Base-by-base conservation (phyloP, 2,797 vertebrate genomes). In the Lateolabrax maculatus region DNA sequence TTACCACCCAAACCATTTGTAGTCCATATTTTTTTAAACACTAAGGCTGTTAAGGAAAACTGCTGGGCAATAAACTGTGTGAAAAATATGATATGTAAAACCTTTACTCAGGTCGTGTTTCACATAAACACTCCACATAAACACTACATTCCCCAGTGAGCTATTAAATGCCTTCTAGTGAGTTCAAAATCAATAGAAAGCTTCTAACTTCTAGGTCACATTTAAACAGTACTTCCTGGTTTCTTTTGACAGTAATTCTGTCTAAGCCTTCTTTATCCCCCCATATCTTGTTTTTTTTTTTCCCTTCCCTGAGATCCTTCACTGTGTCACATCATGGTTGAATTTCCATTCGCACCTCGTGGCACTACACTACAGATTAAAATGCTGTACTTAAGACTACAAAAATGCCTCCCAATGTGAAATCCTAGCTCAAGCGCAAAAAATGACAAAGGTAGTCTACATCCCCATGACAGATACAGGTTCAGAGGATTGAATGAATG, bases 201-300 rank as follows among this genome's bases (percentile, higher is more conserved):
- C 64, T 53, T 85, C 71, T 46, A 83, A 86, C 76, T 81, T 84
- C 75, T 82, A 76, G 66, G 72, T 78, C 70, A 77, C 64, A 87
- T 88, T 88, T 79, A 84, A 72, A 81, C 64, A 43, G 61, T 10
- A 62, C 57, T 84, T 85, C 71, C 71, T 70, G 37, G 57, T 75
- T 80, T 84, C 61, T 78, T 84, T 34, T 81, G 81, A 88, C 64
- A 88, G 78, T 79, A 84, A 85, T 77, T 84, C 84, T 23, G 46
- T 74, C 81, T 84, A 80, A 86, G 70, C 88, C 70, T 37, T 67
- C 53, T 87, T 83, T 80, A 83, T 81, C 64, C 71, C 62, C 21
- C 12, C 61, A 10, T 72, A 84, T 84, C 84, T 79, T 77, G 25
- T 49, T 70, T 60, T 85, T 55, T 80, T 65, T 43, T 27, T 1